phyloP scores from a whole-genome alignment of 2,888 invertebrate species.

The Polylopha cassiicola region DNA sequence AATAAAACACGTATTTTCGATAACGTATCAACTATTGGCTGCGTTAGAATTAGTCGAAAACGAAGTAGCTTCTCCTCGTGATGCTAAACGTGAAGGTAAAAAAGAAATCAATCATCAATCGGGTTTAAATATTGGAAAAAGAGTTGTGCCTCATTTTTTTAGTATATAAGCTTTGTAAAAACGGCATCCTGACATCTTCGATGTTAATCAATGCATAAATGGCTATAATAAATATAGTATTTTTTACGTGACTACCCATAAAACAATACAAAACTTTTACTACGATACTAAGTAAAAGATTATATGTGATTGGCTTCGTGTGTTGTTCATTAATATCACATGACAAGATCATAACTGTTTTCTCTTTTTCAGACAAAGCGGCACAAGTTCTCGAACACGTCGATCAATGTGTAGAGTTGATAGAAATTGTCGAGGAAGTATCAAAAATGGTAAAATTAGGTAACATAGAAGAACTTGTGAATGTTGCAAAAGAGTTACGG shows the following conservation, averaged over 20 bases:
- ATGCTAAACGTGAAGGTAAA: constrained; percentile 35
- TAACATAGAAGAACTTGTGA: constrained; percentile 43
- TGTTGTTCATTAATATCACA: too few relatives aligned
- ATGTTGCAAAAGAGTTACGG: constrained; percentile 48
- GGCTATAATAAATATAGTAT: too few relatives aligned
- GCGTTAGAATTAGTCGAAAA: constrained; percentile 32
- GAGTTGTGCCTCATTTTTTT: too few relatives aligned
- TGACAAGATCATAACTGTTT: background rate
- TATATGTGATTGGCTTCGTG: too few relatives aligned
- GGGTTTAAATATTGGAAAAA: too few relatives aligned
- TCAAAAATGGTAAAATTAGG: constrained; percentile 46
- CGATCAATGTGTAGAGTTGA: constrained; percentile 54
- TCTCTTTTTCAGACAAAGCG: constrained; percentile 41
- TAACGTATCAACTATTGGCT: constrained; percentile 39
- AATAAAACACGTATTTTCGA: constrained; percentile 36
- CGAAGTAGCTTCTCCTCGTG: constrained; percentile 22
- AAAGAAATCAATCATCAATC: too few relatives aligned
- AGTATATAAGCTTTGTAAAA: constrained; percentile 32
- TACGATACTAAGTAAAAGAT: too few relatives aligned
- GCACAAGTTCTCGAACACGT: constrained; percentile 45
- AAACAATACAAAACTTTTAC: too few relatives aligned
- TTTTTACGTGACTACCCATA: background rate
- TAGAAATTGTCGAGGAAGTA: constrained; percentile 57
- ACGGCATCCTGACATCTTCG: background rate
- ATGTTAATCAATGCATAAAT: background rate